A percentile compares a stretch with the other conserved stretches of the same genome.
Conservation (phyloP, 2,113 vertebrate genomes). For the Ginglymostoma cirratum region DNA sequence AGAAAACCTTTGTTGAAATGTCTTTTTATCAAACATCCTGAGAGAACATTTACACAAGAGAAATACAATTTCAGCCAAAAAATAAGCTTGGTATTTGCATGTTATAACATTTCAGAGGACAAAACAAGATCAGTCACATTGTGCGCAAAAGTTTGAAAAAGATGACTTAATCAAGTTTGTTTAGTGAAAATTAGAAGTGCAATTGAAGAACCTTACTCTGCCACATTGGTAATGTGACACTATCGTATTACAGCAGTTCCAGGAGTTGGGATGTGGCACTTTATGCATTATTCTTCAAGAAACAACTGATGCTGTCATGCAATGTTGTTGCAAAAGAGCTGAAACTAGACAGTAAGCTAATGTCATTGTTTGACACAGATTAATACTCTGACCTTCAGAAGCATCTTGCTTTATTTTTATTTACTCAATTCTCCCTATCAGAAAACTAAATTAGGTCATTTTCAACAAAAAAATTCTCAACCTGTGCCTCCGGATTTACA, state of each 20-base stretch:
- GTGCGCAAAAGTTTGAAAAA: neutral
- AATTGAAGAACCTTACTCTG: neutral
- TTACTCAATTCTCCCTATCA: neutral
- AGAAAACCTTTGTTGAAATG: too few relatives aligned
- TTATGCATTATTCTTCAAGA: neutral
- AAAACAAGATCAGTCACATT: neutral
- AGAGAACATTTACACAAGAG: neutral
- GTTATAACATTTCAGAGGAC: neutral
- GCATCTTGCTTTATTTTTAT: neutral
- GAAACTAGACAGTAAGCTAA: neutral
- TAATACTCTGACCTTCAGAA: neutral
- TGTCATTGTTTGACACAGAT: neutral
- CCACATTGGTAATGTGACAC: neutral
- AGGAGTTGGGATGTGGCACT: neutral
- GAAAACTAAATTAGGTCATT: neutral
- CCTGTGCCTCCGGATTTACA: neutral
- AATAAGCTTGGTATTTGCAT: neutral
- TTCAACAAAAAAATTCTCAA: neutral
- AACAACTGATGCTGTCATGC: neutral
- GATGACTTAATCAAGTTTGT: neutral
- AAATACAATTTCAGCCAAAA: neutral
- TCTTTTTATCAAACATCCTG: too few relatives aligned
- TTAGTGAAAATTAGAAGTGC: neutral
- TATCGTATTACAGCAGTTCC: neutral
- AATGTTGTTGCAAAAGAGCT: neutral